Percentiles rank a stretch among this genome's conserved stretches.
These are phyloP conservation scores for Sebastes alutus DNA, from an alignment of 2,797 vertebrate genomes.

Conservation along the genomic window DNA sequence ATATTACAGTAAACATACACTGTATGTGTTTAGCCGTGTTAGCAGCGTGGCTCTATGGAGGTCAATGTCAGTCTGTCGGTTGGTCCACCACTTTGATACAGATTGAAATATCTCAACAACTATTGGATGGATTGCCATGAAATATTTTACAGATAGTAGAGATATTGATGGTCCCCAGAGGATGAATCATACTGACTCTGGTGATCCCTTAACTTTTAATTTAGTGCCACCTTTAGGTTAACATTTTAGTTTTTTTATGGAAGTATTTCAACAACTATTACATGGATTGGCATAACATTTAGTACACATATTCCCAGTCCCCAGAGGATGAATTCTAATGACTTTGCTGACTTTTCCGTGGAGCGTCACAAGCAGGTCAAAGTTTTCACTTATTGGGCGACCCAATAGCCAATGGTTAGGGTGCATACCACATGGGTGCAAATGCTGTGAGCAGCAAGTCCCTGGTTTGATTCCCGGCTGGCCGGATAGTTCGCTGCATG, in stretches of 20 bases:
- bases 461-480: no score
- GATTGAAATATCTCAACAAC: neutral
- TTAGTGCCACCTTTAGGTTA: neutral
- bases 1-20: neutral
- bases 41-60: no score
- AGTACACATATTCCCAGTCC: neutral
- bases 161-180: no score
- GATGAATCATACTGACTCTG: no score
- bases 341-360: neutral
- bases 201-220: neutral
- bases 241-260: neutral
- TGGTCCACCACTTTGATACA: neutral
- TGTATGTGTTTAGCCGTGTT: neutral
- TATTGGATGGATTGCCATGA: neutral
- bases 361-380: neutral
- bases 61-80: no score
- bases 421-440: no score
- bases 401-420: no score
- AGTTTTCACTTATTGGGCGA: neutral
- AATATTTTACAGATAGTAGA: no score
- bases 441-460: no score
- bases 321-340: neutral
- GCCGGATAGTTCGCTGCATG: no score
- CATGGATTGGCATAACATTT: neutral
- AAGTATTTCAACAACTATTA: accelerated